Base-by-base conservation (phyloP, 2,113 vertebrate genomes). In the Hylia prasina region DNA sequence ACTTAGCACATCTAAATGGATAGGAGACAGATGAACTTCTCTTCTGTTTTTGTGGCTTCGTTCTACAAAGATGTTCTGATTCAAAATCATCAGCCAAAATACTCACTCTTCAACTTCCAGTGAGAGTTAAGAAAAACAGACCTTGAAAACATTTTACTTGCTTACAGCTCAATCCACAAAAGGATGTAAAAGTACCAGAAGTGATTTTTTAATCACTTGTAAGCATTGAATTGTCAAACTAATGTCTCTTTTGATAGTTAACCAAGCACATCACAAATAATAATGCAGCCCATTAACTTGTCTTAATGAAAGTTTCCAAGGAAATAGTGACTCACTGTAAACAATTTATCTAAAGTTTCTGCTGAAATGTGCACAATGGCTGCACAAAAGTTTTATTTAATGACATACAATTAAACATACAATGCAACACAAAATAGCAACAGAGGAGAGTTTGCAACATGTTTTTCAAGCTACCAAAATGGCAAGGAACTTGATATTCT, bases 211-310 rank as follows among this genome's bases (percentile, higher is more conserved):
- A 84, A 91, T 94, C 82, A 75, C 69, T 68, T 78, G 64, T 68
- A 89, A 95, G 72, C 56, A 93, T 0, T 66, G 47, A 94, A 54
- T 54, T 92, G 56, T 92, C 94, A 88, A 94, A 96, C 31, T 77
- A 80, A 94, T 58, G 50, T 86, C 58, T 95, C 91, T 93, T 87
- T 75, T 92, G 82, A 83, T 75, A 92, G 51, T 86, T 94, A 73
- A 94, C 92, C 76, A 90, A 93, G 90, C 65, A 92, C 25, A 93
- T 92, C 92, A 83, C 90, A 96, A 93, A 95, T 95, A 93, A 94
- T 66, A 96, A 90, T 1, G 2, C 71, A 88, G 68, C 48, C 71
- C 69, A 81, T 96, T 96, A 92, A 88, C 76, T 88, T 75, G 87
- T 92, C 92, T 90, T 93, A 95, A 94, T 86, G 68, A 90, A 93